These are phyloP conservation scores for Phyllotreta cruciferae DNA, from an alignment of 2,888 invertebrate species.

Conservation along the genomic window DNA sequence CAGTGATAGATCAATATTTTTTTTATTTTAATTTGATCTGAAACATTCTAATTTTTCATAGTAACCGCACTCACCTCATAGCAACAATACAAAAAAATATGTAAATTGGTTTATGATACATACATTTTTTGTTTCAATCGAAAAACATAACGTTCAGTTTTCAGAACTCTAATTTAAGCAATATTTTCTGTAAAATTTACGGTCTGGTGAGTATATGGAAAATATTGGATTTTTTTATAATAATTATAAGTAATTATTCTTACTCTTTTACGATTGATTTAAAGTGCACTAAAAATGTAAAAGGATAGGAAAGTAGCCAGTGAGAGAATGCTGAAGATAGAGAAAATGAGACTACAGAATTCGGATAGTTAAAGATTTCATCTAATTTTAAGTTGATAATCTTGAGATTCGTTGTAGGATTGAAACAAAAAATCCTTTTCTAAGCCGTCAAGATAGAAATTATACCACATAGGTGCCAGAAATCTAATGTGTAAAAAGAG, in stretches of 20 bases:
- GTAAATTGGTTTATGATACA: slow-evolving; percentile 4
- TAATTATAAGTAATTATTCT: too few species aligned
- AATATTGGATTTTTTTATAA: too few species aligned
- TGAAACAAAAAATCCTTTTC: slow-evolving; percentile 24
- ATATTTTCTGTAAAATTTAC: too few species aligned
- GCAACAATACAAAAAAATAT: slow-evolving; percentile 32
- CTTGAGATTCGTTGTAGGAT: slow-evolving; percentile 10
- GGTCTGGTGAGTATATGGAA: too few species aligned
- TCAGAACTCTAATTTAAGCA: not conserved
- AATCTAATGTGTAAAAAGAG: slow-evolving; percentile 46
- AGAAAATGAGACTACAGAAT: too few species aligned
- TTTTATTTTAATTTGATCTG: slow-evolving; percentile 41
- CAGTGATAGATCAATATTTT: slow-evolving; percentile 43
- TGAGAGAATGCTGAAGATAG: too few species aligned
- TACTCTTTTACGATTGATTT: too few species aligned
- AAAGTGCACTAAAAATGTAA: too few species aligned
- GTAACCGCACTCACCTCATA: slow-evolving; percentile 53
- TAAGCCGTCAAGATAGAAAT: slow-evolving; percentile 39
- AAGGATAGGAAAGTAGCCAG: too few species aligned
- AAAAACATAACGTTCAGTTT: not conserved
- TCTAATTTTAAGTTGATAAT: too few species aligned
- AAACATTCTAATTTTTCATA: slow-evolving; percentile 43
- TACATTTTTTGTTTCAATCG: slow-evolving; percentile 21
- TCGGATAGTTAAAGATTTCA: too few species aligned
- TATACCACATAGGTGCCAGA: slow-evolving; percentile 50